These are phyloP conservation scores for Bombylius major DNA, from an alignment of 2,888 invertebrate genomes.

Conservation along the genomic window DNA sequence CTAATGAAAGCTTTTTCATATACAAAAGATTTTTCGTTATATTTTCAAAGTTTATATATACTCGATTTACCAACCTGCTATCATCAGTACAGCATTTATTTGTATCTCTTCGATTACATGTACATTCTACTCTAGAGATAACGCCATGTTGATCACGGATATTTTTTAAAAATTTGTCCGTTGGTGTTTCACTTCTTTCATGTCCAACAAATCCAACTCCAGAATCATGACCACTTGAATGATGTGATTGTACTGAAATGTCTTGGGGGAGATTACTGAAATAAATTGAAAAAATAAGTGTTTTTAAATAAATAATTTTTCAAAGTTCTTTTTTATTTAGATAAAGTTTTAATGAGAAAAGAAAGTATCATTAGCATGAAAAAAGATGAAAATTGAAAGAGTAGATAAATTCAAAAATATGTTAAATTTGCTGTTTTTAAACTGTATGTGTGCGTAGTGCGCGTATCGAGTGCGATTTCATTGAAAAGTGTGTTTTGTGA, in stretches of 20 bases:
- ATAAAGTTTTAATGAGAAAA: too few species aligned
- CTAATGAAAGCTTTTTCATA: too few species aligned
- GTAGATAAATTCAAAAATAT: too few species aligned
- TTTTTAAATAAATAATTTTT: too few species aligned
- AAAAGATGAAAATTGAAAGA: too few species aligned
- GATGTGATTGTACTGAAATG: constrained; percentile 64
- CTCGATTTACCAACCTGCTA: constrained; percentile 10
- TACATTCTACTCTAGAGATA: constrained; percentile 6
- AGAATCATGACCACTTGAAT: constrained; percentile 72
- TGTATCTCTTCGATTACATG: constrained; percentile 7
- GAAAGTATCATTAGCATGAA: too few species aligned
- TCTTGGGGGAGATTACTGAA: constrained; percentile 41
- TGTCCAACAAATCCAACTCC: constrained; percentile 48
- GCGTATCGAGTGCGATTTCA: too few species aligned
- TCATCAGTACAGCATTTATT: constrained; percentile 11
- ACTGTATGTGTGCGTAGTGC: not conserved
- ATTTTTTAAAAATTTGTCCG: constrained; percentile 11
- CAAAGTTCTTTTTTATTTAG: too few species aligned
- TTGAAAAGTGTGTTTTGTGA: too few species aligned
- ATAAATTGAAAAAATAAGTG: not conserved
- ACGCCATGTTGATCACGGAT: constrained; percentile 8
- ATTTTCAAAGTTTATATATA: not conserved
- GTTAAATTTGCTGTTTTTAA: too few species aligned
- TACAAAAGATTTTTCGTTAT: too few species aligned
- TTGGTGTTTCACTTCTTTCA: constrained; percentile 17